Percentiles rank a stretch among this genome's conserved stretches.
Evolutionary conservation across 2,113 vertebrate species (phyloP).

Genomic region (Callorhinus ursinus): DNA sequence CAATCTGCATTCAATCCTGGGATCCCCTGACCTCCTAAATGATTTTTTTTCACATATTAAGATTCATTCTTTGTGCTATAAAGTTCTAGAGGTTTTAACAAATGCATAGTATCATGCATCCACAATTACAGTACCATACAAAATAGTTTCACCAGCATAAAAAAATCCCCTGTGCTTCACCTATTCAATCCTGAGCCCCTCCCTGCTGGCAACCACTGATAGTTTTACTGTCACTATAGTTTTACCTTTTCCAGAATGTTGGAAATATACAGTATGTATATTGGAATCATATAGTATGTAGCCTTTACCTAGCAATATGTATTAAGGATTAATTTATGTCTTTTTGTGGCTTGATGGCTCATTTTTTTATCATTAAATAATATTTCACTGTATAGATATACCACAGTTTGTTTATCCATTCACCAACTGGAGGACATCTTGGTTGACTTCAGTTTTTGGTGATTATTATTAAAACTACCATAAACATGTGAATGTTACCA

Average conservation of each 20-base stretch:
- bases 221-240: background rate
- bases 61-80: background rate
- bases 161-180: background rate
- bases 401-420: background rate
- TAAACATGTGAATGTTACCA: background rate
- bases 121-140: background rate
- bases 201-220: background rate
- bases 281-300: background rate
- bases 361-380: background rate
- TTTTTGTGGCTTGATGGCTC: background rate
- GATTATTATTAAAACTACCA: constrained; percentile 15
- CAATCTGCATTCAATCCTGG: background rate
- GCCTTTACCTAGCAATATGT: background rate
- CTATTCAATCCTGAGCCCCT: background rate
- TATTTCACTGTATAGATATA: background rate
- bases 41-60: background rate
- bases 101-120: background rate
- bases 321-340: background rate
- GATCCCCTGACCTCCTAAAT: background rate
- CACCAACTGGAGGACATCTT: background rate
- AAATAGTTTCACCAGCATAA: background rate
- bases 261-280: background rate
- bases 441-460: background rate
- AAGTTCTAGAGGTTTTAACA: background rate
- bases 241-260: background rate